These are phyloP conservation scores for Actenoides hombroni DNA, from an alignment of 2,113 vertebrate genomes.

Conservation along the genomic window DNA sequence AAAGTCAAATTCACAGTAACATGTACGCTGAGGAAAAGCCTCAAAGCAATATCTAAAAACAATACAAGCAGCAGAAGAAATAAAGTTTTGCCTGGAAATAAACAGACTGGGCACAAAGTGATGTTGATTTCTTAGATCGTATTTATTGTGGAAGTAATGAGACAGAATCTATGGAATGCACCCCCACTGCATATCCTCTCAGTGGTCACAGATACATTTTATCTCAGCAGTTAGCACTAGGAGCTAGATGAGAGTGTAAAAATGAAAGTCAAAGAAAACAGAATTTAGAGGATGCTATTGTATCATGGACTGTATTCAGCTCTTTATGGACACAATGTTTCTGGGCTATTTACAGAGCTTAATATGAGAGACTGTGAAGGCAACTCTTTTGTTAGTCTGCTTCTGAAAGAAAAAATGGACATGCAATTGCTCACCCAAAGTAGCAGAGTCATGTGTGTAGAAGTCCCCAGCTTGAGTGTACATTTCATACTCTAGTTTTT, in stretches of 20 bases:
- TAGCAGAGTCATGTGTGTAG: background rate
- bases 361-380: background rate
- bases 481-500: background rate
- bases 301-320: background rate
- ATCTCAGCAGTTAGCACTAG: background rate
- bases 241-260: background rate
- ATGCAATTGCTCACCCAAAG: background rate
- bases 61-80: background rate
- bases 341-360: background rate
- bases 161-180: background rate
- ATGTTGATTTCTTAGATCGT: background rate
- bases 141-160: background rate
- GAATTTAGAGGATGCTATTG: background rate
- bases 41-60: background rate
- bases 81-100: background rate
- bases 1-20: background rate
- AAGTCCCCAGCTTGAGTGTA: background rate
- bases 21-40: background rate
- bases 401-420: background rate
- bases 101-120: background rate
- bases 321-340: background rate
- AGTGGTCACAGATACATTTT: background rate
- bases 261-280: background rate
- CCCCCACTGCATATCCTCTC: accelerated
- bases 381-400: background rate